A percentile compares a stretch with the other conserved stretches of the same genome.
These are phyloP conservation scores for Phocides pigmalion DNA, from an alignment of 1,140 invertebrate genomes.

Conservation along the genomic window DNA sequence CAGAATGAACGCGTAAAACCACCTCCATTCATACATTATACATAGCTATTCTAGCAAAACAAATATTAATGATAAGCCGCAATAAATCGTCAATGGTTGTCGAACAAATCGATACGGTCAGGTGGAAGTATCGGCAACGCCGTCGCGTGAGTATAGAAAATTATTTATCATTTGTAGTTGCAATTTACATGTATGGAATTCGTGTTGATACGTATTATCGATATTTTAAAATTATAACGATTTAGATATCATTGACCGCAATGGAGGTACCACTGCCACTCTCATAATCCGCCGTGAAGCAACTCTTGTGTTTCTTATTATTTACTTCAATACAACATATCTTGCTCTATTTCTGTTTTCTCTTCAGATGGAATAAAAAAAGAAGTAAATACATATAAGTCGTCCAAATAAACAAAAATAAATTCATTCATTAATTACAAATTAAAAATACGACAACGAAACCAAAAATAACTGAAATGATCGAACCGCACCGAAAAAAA, in stretches of 20 bases:
- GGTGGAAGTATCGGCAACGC: slow-evolving; percentile 1
- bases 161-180: slow-evolving; percentile 14
- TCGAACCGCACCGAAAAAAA: too few relatives aligned
- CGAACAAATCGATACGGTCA: slow-evolving; percentile 1
- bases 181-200: slow-evolving; percentile 22
- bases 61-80: background rate
- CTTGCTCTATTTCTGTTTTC: too few relatives aligned
- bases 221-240: slow-evolving; percentile 5
- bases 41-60: slow-evolving; percentile 2
- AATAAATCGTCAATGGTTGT: slow-evolving; percentile 21
- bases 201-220: background rate
- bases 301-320: too few relatives aligned
- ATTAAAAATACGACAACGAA: too few relatives aligned
- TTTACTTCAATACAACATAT: too few relatives aligned
- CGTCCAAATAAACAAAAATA: too few relatives aligned
- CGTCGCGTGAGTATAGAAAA: slow-evolving; percentile 22
- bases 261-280: background rate
- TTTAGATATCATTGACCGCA: background rate
- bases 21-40: background rate
- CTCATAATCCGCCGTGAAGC: too few relatives aligned
- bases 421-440: too few relatives aligned
- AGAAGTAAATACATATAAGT: too few relatives aligned
- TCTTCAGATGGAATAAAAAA: too few relatives aligned
- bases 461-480: too few relatives aligned
- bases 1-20: slow-evolving; percentile 2